phyloP scores from a whole-genome alignment of 2,888 invertebrate species.

The Nephrocerus scutellatus region DNA sequence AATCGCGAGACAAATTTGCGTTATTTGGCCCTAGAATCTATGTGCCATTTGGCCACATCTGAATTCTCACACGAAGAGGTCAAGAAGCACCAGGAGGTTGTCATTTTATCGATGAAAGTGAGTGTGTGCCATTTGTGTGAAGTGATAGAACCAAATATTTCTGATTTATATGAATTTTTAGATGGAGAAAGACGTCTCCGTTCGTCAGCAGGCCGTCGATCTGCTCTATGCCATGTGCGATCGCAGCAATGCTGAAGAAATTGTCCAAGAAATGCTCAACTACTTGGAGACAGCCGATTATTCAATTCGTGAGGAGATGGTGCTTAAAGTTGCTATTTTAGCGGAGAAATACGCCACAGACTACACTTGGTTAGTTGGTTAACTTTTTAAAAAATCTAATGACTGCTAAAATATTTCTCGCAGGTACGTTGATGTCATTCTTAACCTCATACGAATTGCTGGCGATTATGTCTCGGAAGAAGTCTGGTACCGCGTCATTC shows the following conservation, averaged over 20 bases:
- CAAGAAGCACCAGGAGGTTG: conserved; percentile 99
- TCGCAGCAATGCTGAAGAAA: conserved; percentile 97
- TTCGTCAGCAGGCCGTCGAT: conserved; percentile 96
- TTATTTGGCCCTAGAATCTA: conserved; percentile 95
- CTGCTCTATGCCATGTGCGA: conserved; percentile 99
- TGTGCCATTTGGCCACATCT: conserved; percentile 98
- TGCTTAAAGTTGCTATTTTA: conserved; percentile 96
- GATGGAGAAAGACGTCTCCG: conserved; percentile 98
- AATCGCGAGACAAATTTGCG: conserved; percentile 96
- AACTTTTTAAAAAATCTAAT: not conserved
- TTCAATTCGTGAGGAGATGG: conserved; percentile 99
- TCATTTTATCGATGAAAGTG: conserved; percentile 93
- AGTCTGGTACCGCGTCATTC: conserved; percentile 99
- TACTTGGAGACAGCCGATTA: conserved; percentile 99
- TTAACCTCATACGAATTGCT: conserved; percentile 97
- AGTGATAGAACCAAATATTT: conserved; percentile 2
- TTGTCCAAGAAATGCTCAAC: conserved; percentile 98
- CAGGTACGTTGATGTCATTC: conserved; percentile 85
- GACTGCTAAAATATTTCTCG: conserved; percentile 7
- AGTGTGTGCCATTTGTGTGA: conserved; percentile 7
- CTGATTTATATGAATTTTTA: conserved; percentile 31
- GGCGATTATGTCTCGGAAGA: conserved; percentile 99
- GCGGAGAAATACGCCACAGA: conserved; percentile 99
- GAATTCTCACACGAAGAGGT: conserved; percentile 99
- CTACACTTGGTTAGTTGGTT: conserved; percentile 79